Base-by-base conservation (phyloP, 37 sponge, comb jelly and placozoan genomes). In the Theonella swinhoei region DNA sequence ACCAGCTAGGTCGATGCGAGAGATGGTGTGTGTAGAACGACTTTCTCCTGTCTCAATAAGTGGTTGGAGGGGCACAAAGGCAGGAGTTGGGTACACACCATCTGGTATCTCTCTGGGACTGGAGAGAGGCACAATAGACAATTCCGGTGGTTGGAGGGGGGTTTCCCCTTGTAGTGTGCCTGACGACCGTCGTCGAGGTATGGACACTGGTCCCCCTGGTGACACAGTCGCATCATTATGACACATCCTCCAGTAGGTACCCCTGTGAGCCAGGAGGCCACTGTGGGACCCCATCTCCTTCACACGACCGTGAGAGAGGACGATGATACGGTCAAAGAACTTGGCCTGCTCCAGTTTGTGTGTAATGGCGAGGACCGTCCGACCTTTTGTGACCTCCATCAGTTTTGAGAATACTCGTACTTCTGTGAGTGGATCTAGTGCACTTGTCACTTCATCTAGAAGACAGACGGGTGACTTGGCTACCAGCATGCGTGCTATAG, bases 391-490 rank as follows among this genome's bases (percentile, higher is more conserved):
- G 19, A 84, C 76, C 78, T 90, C 78, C 70, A 90, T 80, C 4
- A 90, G 11, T 70, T 68, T 75, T 0, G 67, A 29, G 63, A 85
- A 85, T 22, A 90, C 77, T 25, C 40, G 32, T 5, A 28, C 62
- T 17, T 76, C 86, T 0, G 86, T 85, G 24, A 61, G 4, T 9
- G 82, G 91, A 67, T 90, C 91, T 5, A 85, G 78, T 32, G 81
- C 86, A 77, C 81, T 80, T 3, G 86, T 90, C 35, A 85, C 76
- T 63, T 90, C 91, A 69, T 90, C 91, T 61, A 90, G 42, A 2
- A 90, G 39, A 5, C 80, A 62, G 20, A 90, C 68, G 8, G 80
- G 75, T 1, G 91, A 72, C 4, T 78, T 41, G 35, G 67, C 47
- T 33, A 90, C 38, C 43, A 90, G 43, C 80, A 85, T 69, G 37